Evolutionary conservation across 2,888 invertebrate genomes (phyloP).

Genomic region (Thecophora atra): DNA sequence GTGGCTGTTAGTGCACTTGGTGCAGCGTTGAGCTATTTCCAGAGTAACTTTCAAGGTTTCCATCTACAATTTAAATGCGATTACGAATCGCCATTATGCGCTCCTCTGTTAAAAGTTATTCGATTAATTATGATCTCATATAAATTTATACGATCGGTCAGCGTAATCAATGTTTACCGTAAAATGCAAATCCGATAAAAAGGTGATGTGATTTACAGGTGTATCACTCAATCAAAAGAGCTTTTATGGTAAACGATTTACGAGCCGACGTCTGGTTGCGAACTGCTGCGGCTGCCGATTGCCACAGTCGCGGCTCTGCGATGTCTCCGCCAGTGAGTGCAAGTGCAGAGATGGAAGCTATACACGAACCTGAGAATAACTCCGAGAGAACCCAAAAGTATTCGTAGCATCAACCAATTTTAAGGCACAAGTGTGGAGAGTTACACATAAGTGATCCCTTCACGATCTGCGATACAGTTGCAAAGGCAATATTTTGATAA

Average conservation of each 20-base stretch:
- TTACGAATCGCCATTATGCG: not conserved
- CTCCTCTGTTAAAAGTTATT: not conserved
- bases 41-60: not conserved
- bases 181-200: conserved; percentile 15
- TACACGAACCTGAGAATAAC: too few species aligned
- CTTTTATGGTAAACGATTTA: conserved; percentile 16
- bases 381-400: too few species aligned
- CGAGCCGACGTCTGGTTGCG: not conserved
- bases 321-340: too few species aligned
- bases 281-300: not conserved
- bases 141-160: conserved; percentile 15
- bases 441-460: too few species aligned
- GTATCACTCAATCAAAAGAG: not conserved
- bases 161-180: conserved; percentile 4
- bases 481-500: too few species aligned
- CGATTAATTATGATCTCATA: not conserved
- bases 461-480: too few species aligned
- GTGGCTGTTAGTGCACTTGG: too few species aligned
- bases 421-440: too few species aligned
- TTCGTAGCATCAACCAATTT: too few species aligned
- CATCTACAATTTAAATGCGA: not conserved
- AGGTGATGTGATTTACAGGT: conserved; percentile 17
- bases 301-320: not conserved
- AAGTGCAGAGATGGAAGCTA: not conserved
- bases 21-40: not conserved